Evolutionary conservation across 2,888 invertebrate genomes (phyloP).

Genomic region (Rapana venosa): DNA sequence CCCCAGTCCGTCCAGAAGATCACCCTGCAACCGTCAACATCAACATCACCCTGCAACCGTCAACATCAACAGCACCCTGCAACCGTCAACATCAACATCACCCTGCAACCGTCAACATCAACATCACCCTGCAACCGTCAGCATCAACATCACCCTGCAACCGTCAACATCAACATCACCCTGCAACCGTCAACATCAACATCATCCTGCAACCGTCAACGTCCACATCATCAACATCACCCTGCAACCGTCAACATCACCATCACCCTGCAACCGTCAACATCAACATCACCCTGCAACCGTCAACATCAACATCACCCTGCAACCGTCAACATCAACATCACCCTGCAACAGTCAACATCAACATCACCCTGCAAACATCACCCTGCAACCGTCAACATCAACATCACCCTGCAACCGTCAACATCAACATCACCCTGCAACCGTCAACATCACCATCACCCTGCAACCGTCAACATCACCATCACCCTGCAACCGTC

Average conservation of each 20-base stretch:
- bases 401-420: not conserved
- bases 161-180: too few species aligned
- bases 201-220: too few species aligned
- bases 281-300: not conserved
- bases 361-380: not conserved
- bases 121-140: too few species aligned
- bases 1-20: constrained; percentile 61
- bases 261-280: not conserved
- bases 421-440: not conserved
- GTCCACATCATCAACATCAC: too few species aligned
- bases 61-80: not conserved
- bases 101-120: too few species aligned
- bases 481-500: not conserved
- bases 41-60: not conserved
- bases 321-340: not conserved
- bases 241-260: too few species aligned
- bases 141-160: too few species aligned
- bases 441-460: not conserved
- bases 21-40: constrained; percentile 42
- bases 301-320: not conserved
- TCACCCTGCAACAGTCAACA: not conserved
- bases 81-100: not conserved
- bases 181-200: too few species aligned
- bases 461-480: not conserved
- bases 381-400: not conserved